Percentiles rank a stretch among this genome's conserved stretches.
Conservation (phyloP, 2,113 vertebrate species). For the Cyanoderma ruficeps region DNA sequence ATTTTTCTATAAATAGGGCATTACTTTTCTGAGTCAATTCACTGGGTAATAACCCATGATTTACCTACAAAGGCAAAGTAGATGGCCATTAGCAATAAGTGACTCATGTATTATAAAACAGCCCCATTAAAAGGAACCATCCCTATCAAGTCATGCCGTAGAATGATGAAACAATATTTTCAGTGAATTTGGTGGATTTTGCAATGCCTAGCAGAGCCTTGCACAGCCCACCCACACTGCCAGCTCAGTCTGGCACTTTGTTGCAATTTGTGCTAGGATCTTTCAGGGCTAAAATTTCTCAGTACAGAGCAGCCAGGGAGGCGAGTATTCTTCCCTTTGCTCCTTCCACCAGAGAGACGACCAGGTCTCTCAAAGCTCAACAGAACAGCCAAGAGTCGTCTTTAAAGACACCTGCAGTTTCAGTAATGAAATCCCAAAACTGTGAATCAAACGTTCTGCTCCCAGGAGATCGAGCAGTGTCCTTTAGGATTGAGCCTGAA, state of each 20-base stretch:
- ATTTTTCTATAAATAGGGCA: constrained; percentile 30
- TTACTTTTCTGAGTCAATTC: constrained; percentile 6
- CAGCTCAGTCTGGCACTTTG: not conserved
- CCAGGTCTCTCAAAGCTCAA: not conserved
- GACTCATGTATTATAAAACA: constrained; percentile 34
- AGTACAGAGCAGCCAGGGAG: not conserved
- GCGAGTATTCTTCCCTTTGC: not conserved
- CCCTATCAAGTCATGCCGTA: not conserved
- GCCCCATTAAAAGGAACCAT: not conserved
- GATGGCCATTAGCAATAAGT: constrained; percentile 35
- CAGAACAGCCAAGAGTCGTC: not conserved
- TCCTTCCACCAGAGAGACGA: not conserved
- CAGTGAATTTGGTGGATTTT: not conserved
- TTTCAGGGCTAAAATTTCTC: not conserved
- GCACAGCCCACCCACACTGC: not conserved
- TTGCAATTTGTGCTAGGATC: not conserved
- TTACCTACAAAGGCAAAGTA: constrained; percentile 27
- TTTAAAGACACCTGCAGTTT: not conserved
- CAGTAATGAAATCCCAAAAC: not conserved
- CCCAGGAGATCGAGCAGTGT: not conserved
- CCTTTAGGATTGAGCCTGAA: not conserved
- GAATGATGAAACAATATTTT: not conserved
- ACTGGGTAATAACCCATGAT: not conserved
- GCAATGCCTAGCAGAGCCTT: not conserved
- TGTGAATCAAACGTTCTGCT: not conserved